Conservation (phyloP, 2,888 invertebrate genomes). For the Oscheius sp. region DNA sequence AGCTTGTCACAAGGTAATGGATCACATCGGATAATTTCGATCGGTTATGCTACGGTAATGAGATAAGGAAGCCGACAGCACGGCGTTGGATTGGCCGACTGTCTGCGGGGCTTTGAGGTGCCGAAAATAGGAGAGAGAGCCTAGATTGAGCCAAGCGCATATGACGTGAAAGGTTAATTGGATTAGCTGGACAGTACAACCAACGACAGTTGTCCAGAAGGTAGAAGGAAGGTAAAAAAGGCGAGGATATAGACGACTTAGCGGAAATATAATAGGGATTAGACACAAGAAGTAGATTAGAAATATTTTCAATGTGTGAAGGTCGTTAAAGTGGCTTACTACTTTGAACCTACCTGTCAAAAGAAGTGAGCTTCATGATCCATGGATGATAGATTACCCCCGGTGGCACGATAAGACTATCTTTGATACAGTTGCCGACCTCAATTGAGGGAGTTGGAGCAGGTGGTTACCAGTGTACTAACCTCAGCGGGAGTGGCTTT, state of each 20-base stretch:
- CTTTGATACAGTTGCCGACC: conserved; percentile 9
- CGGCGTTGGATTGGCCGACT: conserved; percentile 22
- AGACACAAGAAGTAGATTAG: conserved; percentile 10
- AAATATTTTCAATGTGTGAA: not conserved
- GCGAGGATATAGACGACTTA: too few species aligned
- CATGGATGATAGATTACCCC: not conserved
- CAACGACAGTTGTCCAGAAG: too few species aligned
- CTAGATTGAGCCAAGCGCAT: not conserved
- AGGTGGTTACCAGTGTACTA: conserved; percentile 16
- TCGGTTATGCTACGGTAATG: conserved; percentile 14
- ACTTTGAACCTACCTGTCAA: too few species aligned
- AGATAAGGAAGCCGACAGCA: conserved; percentile 18
- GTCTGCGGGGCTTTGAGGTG: conserved; percentile 17
- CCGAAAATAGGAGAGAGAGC: conserved; percentile 10
- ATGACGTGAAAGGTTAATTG: not conserved
- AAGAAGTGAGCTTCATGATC: too few species aligned
- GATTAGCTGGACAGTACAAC: too few species aligned
- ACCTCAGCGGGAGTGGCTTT: conserved; percentile 24
- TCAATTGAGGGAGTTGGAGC: conserved; percentile 1
- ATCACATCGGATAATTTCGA: conserved; percentile 2
- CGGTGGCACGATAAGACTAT: not conserved
- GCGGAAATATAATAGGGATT: not conserved
- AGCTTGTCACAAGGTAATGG: conserved; percentile 18
- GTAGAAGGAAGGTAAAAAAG: too few species aligned
- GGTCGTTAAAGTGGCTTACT: too few species aligned